phyloP scores from a whole-genome alignment of 2,113 vertebrate genomes.

The Leptobrachium leishanense region DNA sequence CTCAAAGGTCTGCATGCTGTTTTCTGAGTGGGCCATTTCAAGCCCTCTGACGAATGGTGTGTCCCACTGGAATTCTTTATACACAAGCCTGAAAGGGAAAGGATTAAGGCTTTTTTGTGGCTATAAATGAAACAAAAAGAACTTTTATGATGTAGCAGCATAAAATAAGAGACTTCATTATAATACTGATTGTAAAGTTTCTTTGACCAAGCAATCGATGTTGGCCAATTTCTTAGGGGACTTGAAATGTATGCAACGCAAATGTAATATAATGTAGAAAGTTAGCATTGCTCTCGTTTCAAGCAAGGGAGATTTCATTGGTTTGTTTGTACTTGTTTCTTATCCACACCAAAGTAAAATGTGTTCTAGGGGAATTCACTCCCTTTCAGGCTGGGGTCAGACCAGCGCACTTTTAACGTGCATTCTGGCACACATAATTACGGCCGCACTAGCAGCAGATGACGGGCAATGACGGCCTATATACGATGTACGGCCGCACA shows the following conservation, averaged over 20 bases:
- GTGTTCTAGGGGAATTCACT: constrained; percentile 86
- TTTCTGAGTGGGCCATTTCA: constrained; percentile 82
- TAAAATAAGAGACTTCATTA: constrained; percentile 90
- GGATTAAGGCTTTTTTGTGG: constrained; percentile 92
- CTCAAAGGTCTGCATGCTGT: constrained; percentile 78
- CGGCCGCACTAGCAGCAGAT: too few relatives aligned
- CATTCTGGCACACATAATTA: too few relatives aligned
- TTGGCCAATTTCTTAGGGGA: constrained; percentile 68
- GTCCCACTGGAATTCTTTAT: constrained; percentile 88
- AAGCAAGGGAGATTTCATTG: constrained; percentile 82
- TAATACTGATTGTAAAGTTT: constrained; percentile 86
- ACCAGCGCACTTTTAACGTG: too few relatives aligned
- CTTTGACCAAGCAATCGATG: constrained; percentile 76
- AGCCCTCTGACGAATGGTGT: constrained; percentile 83
- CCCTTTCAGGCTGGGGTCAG: too few relatives aligned
- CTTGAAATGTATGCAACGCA: constrained; percentile 73
- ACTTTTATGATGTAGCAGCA: constrained; percentile 96
- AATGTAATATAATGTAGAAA: constrained; percentile 71
- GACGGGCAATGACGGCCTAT: too few relatives aligned
- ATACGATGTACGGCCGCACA: too few relatives aligned
- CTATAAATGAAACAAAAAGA: constrained; percentile 95
- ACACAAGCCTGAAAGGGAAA: constrained; percentile 84
- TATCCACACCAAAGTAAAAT: constrained; percentile 73
- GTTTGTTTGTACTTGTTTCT: constrained; percentile 84
- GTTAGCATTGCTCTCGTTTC: constrained; percentile 73